Base-by-base conservation (phyloP, 2,113 vertebrate species). In the Gopherus evgoodei region DNA sequence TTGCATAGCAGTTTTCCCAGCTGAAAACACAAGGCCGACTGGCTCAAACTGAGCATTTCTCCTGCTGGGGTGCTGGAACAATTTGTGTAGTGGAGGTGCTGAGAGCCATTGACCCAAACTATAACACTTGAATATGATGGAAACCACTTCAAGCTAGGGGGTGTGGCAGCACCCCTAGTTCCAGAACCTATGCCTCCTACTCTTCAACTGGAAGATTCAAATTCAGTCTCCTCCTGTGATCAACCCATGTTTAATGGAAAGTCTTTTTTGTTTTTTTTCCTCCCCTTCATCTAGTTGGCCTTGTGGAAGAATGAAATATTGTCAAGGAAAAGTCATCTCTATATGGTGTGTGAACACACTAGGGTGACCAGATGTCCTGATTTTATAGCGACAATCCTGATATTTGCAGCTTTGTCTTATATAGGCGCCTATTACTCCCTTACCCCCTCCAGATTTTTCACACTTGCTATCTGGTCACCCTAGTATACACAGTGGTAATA, bases 11-110 rank as follows among this genome's bases (percentile, higher is more conserved):
- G 91, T 89, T 97, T 95, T 96, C 65, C 86, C 93, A 95, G 96
- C 65, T 97, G 93, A 95, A 96, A 96, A 95, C 89, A 87, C 86
- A 95, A 90, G 95, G 72, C 87, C 72, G 44, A 90, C 50, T 96
- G 95, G 92, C 96, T 95, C 57, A 93, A 92, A 91, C 0, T 31
- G 42, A 89, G 65, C 83, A 93, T 96, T 97, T 93, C 89, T 95
- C 95, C 95, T 85, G 19, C 81, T 11, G 56, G 22, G 56, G 24
- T 57, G 54, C 54, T 56, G 54, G 54, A 56, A 56, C 3, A 56
- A 56, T 24, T 56, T 56, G 8, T 56, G 22, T 56, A 56, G 54
- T 56, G 22, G 7, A 8, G 54, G 54, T 56, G 22, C 54, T 56
- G 54, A 56, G 54, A 24, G 54, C 54, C 54, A 56, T 56, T 56